Conservation (phyloP, 1,140 invertebrate species). For the Drosophila albomicans region DNA sequence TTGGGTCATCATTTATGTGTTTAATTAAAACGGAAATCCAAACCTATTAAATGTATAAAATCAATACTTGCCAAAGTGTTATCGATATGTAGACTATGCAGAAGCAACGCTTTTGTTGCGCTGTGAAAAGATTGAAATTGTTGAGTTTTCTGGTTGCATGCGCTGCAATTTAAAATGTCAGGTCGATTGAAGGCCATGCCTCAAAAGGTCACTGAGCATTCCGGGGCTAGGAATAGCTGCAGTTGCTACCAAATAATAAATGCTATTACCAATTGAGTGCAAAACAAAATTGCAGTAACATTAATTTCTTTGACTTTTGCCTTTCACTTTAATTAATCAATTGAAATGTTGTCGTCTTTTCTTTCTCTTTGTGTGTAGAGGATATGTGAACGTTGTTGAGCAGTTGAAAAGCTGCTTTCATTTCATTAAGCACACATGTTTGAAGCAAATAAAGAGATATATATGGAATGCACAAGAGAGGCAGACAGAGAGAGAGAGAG, state of each 20-base stretch:
- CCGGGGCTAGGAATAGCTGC: background rate
- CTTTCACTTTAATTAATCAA: constrained; percentile 6
- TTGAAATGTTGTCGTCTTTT: background rate
- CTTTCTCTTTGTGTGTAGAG: background rate
- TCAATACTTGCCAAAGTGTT: background rate
- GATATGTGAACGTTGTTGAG: background rate
- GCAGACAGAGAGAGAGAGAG: background rate
- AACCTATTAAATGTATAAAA: no score
- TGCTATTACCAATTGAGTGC: background rate
- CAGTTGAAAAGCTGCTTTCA: constrained; percentile 18
- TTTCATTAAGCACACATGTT: constrained; percentile 12
- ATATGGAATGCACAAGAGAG: no score
- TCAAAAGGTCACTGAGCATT: constrained; percentile 31
- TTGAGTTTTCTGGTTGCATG: background rate
- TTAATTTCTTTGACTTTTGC: constrained; percentile 15
- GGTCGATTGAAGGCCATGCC: background rate
- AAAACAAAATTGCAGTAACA: background rate
- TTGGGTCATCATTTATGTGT: no score
- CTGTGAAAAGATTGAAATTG: background rate
- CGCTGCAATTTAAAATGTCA: constrained; percentile 15
- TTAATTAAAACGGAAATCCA: no score
- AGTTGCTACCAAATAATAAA: background rate
- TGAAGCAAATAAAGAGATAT: background rate
- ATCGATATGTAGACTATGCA: background rate
- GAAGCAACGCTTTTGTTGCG: background rate